phyloP scores from a whole-genome alignment of 2,797 vertebrate species.

The Chaunax sp. region DNA sequence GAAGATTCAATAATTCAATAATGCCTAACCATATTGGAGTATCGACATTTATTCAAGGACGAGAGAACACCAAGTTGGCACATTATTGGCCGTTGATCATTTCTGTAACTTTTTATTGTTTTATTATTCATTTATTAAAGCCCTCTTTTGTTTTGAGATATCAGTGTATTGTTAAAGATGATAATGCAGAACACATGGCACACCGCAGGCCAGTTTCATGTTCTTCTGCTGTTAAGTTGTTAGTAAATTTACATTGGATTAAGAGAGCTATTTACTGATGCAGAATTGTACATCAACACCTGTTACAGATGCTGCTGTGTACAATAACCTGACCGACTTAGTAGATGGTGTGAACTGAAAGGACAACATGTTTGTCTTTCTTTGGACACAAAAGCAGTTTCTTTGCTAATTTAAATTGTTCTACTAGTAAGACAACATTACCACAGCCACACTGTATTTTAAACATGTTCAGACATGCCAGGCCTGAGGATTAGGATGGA shows the following conservation, averaged over 20 bases:
- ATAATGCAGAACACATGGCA: not conserved
- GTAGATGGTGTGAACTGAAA: not conserved
- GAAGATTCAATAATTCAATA: too few species aligned
- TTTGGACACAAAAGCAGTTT: not conserved
- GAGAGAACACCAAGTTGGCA: not conserved
- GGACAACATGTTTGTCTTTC: not conserved
- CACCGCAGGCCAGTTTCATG: not conserved
- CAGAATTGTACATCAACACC: not conserved
- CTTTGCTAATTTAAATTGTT: not conserved
- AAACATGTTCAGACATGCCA: slow-evolving; percentile 65
- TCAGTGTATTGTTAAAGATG: not conserved
- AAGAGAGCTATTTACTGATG: not conserved
- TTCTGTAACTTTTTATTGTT: not conserved
- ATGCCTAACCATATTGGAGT: too few species aligned
- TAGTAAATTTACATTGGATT: not conserved
- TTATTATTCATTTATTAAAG: not conserved
- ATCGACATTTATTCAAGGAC: too few species aligned
- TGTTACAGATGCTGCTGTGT: not conserved
- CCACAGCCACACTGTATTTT: not conserved
- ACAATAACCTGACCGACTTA: not conserved
- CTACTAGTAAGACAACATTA: not conserved
- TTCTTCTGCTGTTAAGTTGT: not conserved
- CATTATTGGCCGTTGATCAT: not conserved
- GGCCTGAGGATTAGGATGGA: slow-evolving; percentile 16
- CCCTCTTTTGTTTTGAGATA: not conserved